Evolutionary conservation across 1,140 invertebrate genomes (phyloP).

Genomic region (Leguminivora glycinivorella): DNA sequence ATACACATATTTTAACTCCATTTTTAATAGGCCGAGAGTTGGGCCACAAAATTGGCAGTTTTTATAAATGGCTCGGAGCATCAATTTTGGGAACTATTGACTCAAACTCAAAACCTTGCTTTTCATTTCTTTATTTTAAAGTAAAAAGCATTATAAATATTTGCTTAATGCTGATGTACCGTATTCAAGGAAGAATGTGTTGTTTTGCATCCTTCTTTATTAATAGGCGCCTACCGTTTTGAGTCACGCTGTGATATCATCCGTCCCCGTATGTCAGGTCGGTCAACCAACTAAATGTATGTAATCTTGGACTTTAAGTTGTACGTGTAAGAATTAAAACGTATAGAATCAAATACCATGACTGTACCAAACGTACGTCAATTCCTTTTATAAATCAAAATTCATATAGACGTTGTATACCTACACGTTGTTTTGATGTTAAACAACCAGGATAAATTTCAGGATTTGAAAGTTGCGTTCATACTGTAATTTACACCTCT

Average conservation of each 20-base stretch:
- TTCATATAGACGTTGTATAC: neutral
- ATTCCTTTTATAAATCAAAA: conserved; percentile 12
- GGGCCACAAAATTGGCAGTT: too few species aligned
- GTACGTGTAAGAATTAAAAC: neutral
- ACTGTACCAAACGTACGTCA: neutral
- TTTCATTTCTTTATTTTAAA: too few species aligned
- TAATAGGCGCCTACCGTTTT: conserved; percentile 9
- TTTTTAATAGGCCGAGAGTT: too few species aligned
- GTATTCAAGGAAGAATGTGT: neutral
- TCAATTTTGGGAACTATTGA: too few species aligned
- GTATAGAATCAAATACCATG: neutral
- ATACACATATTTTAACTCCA: too few species aligned
- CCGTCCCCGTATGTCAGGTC: neutral
- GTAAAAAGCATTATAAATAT: too few species aligned
- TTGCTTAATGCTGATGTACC: neutral
- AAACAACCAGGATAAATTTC: neutral
- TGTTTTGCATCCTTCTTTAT: conserved; percentile 8
- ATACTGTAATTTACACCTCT: too few species aligned
- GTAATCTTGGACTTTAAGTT: neutral
- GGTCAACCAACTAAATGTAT: neutral
- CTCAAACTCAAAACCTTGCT: too few species aligned
- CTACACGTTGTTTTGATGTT: neutral
- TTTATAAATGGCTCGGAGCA: too few species aligned
- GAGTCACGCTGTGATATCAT: conserved; percentile 21
- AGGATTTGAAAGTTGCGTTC: neutral